These are phyloP conservation scores for Typhlichthys eigenmanni DNA, from an alignment of 2,797 vertebrate species.

Conservation along the genomic window DNA sequence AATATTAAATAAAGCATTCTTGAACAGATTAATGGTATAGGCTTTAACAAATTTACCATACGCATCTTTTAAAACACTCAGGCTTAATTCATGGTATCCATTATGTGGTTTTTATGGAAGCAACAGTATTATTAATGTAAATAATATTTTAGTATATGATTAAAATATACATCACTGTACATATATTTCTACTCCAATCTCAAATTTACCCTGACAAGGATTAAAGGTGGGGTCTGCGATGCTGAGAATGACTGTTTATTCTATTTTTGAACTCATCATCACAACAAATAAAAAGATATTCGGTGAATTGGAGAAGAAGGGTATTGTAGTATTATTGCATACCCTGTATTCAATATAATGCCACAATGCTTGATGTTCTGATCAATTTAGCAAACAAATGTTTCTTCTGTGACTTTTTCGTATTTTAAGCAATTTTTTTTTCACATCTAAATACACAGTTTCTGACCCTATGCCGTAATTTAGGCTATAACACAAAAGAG, in stretches of 20 bases:
- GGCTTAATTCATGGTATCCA: not conserved
- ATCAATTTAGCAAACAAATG: too few species aligned
- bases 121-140: slow-evolving; percentile 3
- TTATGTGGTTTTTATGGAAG: slow-evolving; percentile 7
- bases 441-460: too few species aligned
- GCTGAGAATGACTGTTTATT: too few species aligned
- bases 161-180: slow-evolving; percentile 17
- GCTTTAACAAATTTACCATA: not conserved
- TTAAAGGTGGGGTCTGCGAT: too few species aligned
- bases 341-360: too few species aligned
- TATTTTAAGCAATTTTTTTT: too few species aligned
- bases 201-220: slow-evolving; percentile 9
- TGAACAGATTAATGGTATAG: slow-evolving; percentile 8
- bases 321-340: too few species aligned
- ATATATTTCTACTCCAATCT: slow-evolving; percentile 34
- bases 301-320: too few species aligned
- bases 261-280: too few species aligned
- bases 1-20: slow-evolving; percentile 35
- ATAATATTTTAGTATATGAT: slow-evolving; percentile 1
- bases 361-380: too few species aligned
- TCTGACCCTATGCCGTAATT: slow-evolving; percentile 5
- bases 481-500: slow-evolving; percentile 34
- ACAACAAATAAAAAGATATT: too few species aligned
- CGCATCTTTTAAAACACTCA: not conserved
- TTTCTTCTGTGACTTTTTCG: too few species aligned